phyloP scores from a whole-genome alignment of 2,888 invertebrate species.

The Amphimallon solstitiale region DNA sequence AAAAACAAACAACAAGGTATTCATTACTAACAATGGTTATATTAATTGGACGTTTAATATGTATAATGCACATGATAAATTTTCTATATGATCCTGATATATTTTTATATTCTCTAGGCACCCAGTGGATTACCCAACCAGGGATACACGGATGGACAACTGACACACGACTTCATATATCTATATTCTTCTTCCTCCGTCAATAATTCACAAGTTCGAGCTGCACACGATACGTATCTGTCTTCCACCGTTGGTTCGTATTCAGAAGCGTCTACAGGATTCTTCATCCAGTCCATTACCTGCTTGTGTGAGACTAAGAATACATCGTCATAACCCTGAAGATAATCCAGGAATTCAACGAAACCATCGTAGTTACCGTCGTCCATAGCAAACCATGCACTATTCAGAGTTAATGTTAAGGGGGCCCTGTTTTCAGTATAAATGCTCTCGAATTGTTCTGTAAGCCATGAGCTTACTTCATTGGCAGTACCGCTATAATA shows the following conservation, averaged over 20 bases:
- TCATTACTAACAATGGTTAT: no score
- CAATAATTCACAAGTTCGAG: conserved; percentile 51
- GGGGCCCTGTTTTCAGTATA: conserved; percentile 64
- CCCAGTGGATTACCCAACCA: conserved; percentile 64
- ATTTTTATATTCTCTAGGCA: not conserved
- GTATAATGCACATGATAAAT: no score
- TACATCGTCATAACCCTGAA: conserved; percentile 56
- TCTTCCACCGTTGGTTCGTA: conserved; percentile 43
- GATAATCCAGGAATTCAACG: conserved; percentile 56
- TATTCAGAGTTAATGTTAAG: conserved; percentile 63
- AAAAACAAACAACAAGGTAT: no score
- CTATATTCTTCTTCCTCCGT: conserved; percentile 49
- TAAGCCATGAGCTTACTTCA: conserved; percentile 61
- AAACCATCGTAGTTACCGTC: conserved; percentile 54
- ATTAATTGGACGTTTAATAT: no score
- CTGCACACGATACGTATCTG: conserved; percentile 45
- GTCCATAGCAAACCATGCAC: conserved; percentile 63
- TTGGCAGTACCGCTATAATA: conserved; percentile 45
- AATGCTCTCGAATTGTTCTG: conserved; percentile 61
- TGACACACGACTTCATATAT: conserved; percentile 61
- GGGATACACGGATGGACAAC: conserved; percentile 62
- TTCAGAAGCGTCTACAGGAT: conserved; percentile 56
- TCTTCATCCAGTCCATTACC: conserved; percentile 62
- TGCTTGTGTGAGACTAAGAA: conserved; percentile 62
- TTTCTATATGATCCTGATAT: no score